Percentiles rank a stretch among this genome's conserved stretches.
Conservation (phyloP, 2,113 vertebrate species). For the Leuciscus idus region DNA sequence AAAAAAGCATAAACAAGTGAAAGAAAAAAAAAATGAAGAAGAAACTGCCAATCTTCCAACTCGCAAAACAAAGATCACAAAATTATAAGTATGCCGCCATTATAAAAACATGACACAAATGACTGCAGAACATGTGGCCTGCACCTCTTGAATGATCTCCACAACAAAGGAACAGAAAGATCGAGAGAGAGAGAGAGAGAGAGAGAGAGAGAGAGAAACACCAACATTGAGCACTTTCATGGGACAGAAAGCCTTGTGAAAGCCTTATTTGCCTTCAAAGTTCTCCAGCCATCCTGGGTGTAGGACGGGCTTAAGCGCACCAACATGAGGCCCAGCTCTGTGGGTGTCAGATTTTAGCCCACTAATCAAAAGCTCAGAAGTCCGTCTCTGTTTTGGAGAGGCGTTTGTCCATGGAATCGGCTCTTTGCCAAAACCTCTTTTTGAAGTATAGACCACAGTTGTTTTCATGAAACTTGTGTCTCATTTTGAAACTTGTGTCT, state of each 20-base stretch:
- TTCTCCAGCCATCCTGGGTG: constrained; percentile 39
- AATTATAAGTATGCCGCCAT: background rate
- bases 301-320: constrained; percentile 51
- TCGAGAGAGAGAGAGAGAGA: background rate
- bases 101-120: background rate
- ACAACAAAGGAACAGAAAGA: background rate
- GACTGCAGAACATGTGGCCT: background rate
- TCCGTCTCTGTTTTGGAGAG: constrained; percentile 69
- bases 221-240: constrained; percentile 34
- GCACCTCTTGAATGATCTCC: background rate
- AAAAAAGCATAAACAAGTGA: constrained; percentile 37
- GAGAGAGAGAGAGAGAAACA: background rate
- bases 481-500: constrained; percentile 1
- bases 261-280: constrained; percentile 27
- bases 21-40: background rate
- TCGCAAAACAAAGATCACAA: background rate
- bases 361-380: constrained; percentile 59
- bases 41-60: constrained; percentile 24
- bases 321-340: constrained; percentile 42
- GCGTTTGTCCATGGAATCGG: constrained; percentile 67
- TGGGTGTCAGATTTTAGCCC: constrained; percentile 61
- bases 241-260: background rate
- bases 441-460: constrained; percentile 1
- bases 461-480: background rate
- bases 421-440: constrained; percentile 51